Conservation (phyloP, 2,888 invertebrate species). For the Cheilosia soror region DNA sequence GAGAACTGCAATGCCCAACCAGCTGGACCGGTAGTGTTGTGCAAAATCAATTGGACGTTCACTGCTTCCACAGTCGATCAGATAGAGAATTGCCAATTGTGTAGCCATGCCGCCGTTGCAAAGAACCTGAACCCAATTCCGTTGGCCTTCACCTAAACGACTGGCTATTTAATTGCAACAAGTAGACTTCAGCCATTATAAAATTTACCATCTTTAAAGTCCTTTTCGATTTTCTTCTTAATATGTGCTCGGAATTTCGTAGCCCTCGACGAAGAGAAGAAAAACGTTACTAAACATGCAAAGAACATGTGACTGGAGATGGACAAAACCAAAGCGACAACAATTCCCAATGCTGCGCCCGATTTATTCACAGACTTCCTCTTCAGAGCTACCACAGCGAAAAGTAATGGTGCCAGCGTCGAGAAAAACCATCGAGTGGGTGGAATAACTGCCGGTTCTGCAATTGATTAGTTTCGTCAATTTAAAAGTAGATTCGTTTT, state of each 20-base stretch:
- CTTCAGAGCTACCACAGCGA: conserved; percentile 88
- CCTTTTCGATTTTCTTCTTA: conserved; percentile 89
- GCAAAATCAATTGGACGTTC: conserved; percentile 92
- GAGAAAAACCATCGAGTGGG: conserved; percentile 83
- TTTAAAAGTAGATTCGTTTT: neutral
- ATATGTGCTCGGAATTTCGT: conserved; percentile 89
- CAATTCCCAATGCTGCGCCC: conserved; percentile 89
- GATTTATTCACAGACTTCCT: conserved; percentile 88
- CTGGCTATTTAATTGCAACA: neutral
- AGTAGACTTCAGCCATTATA: neutral
- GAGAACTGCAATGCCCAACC: conserved; percentile 91
- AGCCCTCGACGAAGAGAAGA: conserved; percentile 91
- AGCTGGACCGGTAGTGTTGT: conserved; percentile 90
- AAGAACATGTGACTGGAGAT: conserved; percentile 91
- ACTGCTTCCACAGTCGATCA: conserved; percentile 91
- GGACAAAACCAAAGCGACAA: conserved; percentile 91
- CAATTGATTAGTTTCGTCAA: conserved; percentile 12
- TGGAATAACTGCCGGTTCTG: conserved; percentile 80
- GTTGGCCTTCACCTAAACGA: conserved; percentile 89
- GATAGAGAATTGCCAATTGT: conserved; percentile 90
- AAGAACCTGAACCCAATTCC: conserved; percentile 95
- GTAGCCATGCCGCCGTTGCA: conserved; percentile 95
- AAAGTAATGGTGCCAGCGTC: conserved; percentile 85
- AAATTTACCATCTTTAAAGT: conserved; percentile 90
- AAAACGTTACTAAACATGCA: conserved; percentile 89